Evolutionary conservation across 2,888 invertebrate species (phyloP).

Genomic region (Apamea crenata): DNA sequence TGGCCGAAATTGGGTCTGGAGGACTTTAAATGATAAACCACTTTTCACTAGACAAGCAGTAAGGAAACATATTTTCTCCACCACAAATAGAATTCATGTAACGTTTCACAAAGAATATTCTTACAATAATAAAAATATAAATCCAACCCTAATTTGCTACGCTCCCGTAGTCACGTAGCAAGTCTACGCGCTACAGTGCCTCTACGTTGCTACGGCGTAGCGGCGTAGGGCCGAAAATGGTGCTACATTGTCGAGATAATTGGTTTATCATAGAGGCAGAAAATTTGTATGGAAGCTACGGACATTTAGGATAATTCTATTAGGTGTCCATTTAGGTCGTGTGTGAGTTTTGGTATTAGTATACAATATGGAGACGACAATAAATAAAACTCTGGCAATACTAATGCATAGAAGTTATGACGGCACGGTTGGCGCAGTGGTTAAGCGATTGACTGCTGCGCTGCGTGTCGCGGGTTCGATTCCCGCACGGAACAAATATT

Average conservation of each 20-base stretch:
- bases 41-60: not conserved
- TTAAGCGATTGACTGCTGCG: too few species aligned
- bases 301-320: not conserved
- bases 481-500: too few species aligned
- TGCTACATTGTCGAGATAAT: constrained; percentile 17
- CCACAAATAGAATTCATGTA: not conserved
- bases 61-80: not conserved
- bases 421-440: too few species aligned
- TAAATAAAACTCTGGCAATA: too few species aligned
- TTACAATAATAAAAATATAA: constrained; percentile 33
- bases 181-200: constrained; percentile 27
- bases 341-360: not conserved
- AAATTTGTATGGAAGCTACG: not conserved
- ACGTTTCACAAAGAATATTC: not conserved
- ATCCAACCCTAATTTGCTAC: constrained; percentile 26
- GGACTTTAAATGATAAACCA: not conserved
- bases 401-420: too few species aligned
- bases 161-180: constrained; percentile 43
- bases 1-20: too few species aligned
- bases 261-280: not conserved
- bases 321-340: not conserved
- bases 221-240: constrained; percentile 6
- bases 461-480: too few species aligned
- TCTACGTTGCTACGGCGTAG: constrained; percentile 29
- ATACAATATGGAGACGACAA: too few species aligned